phyloP scores from a whole-genome alignment of 2,888 invertebrate genomes.

The Maniola hyperantus region DNA sequence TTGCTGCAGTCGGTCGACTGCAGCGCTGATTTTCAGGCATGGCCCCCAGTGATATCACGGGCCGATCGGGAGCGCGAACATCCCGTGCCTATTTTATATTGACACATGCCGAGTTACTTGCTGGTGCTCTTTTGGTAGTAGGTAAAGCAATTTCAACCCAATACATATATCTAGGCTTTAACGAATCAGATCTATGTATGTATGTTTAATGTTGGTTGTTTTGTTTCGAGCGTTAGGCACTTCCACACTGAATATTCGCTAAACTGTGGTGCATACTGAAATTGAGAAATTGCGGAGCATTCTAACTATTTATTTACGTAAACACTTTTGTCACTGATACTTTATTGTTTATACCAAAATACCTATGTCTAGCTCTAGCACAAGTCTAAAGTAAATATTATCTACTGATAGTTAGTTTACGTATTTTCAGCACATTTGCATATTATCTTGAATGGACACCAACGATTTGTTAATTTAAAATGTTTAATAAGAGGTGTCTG shows the following conservation, averaged over 20 bases:
- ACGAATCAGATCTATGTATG: too few relatives aligned
- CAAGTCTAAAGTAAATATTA: conserved; percentile 31
- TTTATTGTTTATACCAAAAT: conserved; percentile 28
- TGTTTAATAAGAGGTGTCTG: conserved; percentile 14
- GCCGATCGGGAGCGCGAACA: too few relatives aligned
- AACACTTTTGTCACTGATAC: conserved; percentile 27
- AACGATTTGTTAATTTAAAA: conserved; percentile 24
- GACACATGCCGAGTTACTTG: too few relatives aligned
- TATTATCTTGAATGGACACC: conserved; percentile 26
- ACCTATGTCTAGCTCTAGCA: conserved; percentile 16
- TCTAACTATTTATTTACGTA: conserved; percentile 9
- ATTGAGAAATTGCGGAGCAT: conserved; percentile 10
- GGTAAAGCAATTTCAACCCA: too few relatives aligned
- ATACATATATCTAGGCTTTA: too few relatives aligned
- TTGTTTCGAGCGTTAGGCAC: background rate
- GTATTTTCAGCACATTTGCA: conserved; percentile 32
- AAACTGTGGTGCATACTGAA: background rate
- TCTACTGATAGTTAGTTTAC: conserved; percentile 25
- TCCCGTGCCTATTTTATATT: too few relatives aligned
- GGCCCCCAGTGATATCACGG: too few relatives aligned
- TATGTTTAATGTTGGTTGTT: too few relatives aligned
- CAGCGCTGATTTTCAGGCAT: too few relatives aligned
- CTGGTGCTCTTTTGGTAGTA: too few relatives aligned
- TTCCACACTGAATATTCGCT: background rate
- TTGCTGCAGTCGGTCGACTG: too few relatives aligned